Evolutionary conservation across 2,797 vertebrate genomes (phyloP).

Genomic region (Rhodeus uyekii): DNA sequence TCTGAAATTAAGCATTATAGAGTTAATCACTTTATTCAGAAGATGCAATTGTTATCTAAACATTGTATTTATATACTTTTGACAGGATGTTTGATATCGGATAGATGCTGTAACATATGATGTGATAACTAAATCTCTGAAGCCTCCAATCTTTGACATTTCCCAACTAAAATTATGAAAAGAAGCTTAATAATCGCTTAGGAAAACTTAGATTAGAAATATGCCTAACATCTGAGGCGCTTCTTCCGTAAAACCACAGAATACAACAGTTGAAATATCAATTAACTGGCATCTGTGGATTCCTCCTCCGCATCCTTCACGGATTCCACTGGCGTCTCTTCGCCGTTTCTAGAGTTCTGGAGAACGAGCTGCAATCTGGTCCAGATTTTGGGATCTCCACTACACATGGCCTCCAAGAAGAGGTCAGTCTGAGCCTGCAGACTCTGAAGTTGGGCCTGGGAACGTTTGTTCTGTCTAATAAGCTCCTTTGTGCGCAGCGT

Average conservation of each 20-base stretch:
- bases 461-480: slow-evolving; percentile 88
- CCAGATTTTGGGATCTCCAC: slow-evolving; percentile 85
- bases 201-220: no score
- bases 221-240: background rate
- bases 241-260: slow-evolving; percentile 18
- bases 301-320: slow-evolving; percentile 49
- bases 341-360: slow-evolving; percentile 56
- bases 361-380: slow-evolving; percentile 84
- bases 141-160: background rate
- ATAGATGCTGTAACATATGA: background rate
- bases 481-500: slow-evolving; percentile 93
- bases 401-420: slow-evolving; percentile 85
- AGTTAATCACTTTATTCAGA: background rate
- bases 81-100: background rate
- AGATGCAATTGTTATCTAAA: background rate
- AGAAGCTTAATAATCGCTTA: no score
- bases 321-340: background rate
- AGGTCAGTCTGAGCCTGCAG: slow-evolving; percentile 88
- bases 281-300: slow-evolving; percentile 32
- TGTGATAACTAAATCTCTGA: background rate
- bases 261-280: background rate
- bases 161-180: background rate
- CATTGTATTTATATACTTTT: background rate
- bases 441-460: slow-evolving; percentile 84
- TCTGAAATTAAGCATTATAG: background rate